Evolutionary conservation across 2,797 vertebrate species (phyloP).

Genomic region (Pteropus rufus): DNA sequence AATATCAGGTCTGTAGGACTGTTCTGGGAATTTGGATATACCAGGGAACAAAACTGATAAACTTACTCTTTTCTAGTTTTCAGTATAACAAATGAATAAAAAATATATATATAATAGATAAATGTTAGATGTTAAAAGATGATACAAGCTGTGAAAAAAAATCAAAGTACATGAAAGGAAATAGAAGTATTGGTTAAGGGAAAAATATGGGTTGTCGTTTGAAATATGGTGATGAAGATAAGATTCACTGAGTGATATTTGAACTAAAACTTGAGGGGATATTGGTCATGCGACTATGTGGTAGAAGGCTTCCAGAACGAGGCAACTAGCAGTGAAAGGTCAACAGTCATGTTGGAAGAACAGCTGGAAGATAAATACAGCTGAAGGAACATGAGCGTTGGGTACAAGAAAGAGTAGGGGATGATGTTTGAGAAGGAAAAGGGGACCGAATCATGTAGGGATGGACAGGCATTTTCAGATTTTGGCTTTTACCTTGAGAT

Average conservation of each 20-base stretch:
- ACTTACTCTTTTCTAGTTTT: background rate
- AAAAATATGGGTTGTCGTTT: background rate
- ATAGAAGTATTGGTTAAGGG: background rate
- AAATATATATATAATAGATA: background rate
- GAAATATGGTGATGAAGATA: background rate
- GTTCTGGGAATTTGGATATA: background rate
- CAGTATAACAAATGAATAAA: background rate
- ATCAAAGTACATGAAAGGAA: background rate
- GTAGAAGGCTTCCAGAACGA: background rate
- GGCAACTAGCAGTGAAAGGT: background rate
- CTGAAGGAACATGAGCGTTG: background rate
- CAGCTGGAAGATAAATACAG: background rate
- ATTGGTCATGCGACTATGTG: background rate
- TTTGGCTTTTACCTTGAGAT: background rate
- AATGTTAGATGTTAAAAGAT: background rate
- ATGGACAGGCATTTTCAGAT: background rate
- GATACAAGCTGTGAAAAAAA: background rate
- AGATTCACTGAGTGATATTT: background rate
- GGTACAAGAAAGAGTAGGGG: fast-evolving
- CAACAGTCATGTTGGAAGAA: background rate
- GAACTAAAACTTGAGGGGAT: background rate
- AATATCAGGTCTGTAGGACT: background rate
- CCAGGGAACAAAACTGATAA: background rate
- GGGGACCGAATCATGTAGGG: fast-evolving
- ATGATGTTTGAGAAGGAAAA: background rate